phyloP scores from a whole-genome alignment of 2,888 invertebrate genomes.

The Protophormia terraenovae region DNA sequence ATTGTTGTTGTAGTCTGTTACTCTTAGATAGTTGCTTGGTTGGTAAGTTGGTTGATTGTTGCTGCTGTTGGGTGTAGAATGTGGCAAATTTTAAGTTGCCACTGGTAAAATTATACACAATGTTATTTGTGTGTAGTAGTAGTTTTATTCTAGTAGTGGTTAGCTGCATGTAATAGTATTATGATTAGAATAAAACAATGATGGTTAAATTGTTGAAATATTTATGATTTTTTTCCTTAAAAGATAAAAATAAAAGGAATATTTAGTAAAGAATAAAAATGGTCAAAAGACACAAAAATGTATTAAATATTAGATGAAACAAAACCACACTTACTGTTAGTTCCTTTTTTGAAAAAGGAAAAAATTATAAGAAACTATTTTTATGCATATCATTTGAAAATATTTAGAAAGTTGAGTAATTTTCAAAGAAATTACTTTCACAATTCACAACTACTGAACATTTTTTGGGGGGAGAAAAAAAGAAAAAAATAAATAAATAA shows the following conservation, averaged over 20 bases:
- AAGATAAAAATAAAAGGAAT: conserved; percentile 18
- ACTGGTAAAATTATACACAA: conserved; percentile 1
- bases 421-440: no score
- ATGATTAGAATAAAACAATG: conserved; percentile 51
- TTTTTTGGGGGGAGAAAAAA: no score
- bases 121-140: conserved; percentile 10
- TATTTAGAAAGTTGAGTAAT: no score
- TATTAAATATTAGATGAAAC: conserved; percentile 33
- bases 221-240: conserved; percentile 46
- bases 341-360: no score
- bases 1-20: neutral
- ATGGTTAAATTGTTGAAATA: conserved; percentile 60
- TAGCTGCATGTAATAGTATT: conserved; percentile 47
- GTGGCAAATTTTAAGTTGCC: neutral
- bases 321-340: neutral
- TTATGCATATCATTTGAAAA: no score
- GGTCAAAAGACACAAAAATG: neutral
- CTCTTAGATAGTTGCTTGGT: neutral
- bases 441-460: no score
- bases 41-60: neutral
- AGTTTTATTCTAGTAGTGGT: no score
- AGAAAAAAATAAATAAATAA: no score
- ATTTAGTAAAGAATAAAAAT: neutral
- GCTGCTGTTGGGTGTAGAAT: neutral
- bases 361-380: no score